Percentiles rank a stretch among this genome's conserved stretches.
Conservation (phyloP, 2,797 vertebrate genomes). For the Philypnodon macrostomus region DNA sequence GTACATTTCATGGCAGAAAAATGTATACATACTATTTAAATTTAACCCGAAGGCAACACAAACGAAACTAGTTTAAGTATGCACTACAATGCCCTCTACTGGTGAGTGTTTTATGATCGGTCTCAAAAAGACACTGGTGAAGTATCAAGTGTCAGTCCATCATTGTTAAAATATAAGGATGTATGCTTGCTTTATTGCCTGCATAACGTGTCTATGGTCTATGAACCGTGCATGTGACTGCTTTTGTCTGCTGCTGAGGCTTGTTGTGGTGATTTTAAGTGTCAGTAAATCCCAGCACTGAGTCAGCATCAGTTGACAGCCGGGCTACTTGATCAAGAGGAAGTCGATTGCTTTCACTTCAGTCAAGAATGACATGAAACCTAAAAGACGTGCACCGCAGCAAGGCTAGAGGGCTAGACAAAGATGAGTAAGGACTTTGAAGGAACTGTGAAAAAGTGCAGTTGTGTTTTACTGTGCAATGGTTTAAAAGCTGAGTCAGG, state of each 20-base stretch:
- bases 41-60: no score
- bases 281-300: slow-evolving; percentile 28
- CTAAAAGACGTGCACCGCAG: neutral
- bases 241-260: slow-evolving; percentile 1
- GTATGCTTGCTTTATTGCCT: neutral
- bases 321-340: slow-evolving; percentile 57
- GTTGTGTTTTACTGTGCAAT: neutral
- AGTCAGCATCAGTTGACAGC: slow-evolving; percentile 45
- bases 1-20: no score
- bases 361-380: slow-evolving; percentile 28
- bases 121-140: neutral
- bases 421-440: neutral
- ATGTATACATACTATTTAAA: no score
- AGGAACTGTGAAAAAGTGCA: neutral
- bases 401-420: neutral
- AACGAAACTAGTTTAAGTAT: no score
- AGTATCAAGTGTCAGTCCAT: neutral
- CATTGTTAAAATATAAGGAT: neutral
- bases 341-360: slow-evolving; percentile 66
- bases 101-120: neutral
- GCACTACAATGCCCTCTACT: no score
- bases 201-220: slow-evolving; percentile 12
- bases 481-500: neutral
- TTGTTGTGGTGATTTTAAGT: slow-evolving; percentile 1
- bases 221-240: slow-evolving; percentile 35